These are phyloP conservation scores for Aphyosemion australe DNA, from an alignment of 2,113 vertebrate species.

Conservation along the genomic window DNA sequence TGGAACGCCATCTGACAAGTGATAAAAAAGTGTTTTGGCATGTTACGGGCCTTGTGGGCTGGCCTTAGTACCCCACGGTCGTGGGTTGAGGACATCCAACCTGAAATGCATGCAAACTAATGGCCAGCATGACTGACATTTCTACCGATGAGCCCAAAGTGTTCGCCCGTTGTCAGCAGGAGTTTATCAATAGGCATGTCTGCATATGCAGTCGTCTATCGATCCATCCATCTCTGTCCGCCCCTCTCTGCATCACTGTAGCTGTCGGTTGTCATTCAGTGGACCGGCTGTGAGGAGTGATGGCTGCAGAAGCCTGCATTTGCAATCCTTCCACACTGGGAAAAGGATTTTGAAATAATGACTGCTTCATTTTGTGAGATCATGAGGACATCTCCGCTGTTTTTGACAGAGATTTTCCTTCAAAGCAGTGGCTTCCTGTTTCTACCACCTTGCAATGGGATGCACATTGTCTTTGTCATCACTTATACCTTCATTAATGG, in stretches of 20 bases:
- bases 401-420: conserved; percentile 13
- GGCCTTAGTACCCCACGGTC: conserved; percentile 65
- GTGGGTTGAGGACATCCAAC: conserved; percentile 79
- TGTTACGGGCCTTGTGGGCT: conserved; percentile 68
- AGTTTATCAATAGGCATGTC: conserved; percentile 80
- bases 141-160: conserved; percentile 78
- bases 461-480: conserved; percentile 30
- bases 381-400: conserved; percentile 7
- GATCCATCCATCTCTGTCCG: conserved; percentile 77
- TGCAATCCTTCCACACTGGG: conserved; percentile 51
- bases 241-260: conserved; percentile 64
- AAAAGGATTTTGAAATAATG: conserved; percentile 39
- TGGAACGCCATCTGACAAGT: conserved; percentile 70
- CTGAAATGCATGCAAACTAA: conserved; percentile 80
- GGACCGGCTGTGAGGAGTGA: conserved; percentile 56
- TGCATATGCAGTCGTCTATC: conserved; percentile 73
- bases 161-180: conserved; percentile 78
- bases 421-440: conserved; percentile 4
- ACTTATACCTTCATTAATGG: conserved; percentile 50
- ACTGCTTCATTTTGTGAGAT: conserved; percentile 8
- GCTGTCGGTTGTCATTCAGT: conserved; percentile 71
- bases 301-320: conserved; percentile 56
- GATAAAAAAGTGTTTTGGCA: conserved; percentile 77
- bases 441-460: neutral
- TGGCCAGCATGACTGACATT: conserved; percentile 75